Conservation (phyloP, 2,888 invertebrate species). For the Mimas tiliae region DNA sequence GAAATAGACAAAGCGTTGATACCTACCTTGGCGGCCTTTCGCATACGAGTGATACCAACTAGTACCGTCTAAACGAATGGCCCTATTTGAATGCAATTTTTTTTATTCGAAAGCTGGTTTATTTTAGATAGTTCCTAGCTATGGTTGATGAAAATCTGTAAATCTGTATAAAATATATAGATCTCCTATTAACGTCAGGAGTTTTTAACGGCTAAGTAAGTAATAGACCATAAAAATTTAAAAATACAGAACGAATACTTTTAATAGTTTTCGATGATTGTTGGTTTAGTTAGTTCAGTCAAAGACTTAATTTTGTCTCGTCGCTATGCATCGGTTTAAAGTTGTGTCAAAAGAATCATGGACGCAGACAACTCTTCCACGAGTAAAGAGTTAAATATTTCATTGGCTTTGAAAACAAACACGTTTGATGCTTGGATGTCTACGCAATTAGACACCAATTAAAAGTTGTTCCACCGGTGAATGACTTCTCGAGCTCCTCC, state of each 20-base stretch:
- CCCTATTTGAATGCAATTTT: too few relatives aligned
- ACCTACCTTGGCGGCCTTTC: too few relatives aligned
- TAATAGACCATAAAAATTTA: background rate
- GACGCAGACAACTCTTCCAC: slow-evolving; percentile 7
- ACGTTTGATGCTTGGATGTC: slow-evolving; percentile 2
- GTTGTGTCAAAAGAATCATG: background rate
- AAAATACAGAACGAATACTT: background rate
- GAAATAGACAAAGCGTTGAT: too few relatives aligned
- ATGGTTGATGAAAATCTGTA: too few relatives aligned
- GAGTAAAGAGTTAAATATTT: slow-evolving; percentile 5
- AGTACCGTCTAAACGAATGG: too few relatives aligned
- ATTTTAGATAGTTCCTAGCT: too few relatives aligned
- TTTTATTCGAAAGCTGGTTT: too few relatives aligned
- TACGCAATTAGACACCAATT: slow-evolving; percentile 19
- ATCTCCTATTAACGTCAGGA: too few relatives aligned
- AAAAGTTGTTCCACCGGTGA: slow-evolving; percentile 21
- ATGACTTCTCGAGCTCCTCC: slow-evolving; percentile 9
- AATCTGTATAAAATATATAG: too few relatives aligned
- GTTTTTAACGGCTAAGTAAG: too few relatives aligned
- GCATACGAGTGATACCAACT: too few relatives aligned
- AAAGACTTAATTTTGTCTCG: background rate
- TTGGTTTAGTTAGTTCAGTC: background rate
- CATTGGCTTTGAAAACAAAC: slow-evolving; percentile 16
- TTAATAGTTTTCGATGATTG: background rate
- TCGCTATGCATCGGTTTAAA: background rate